A percentile compares a stretch with the other conserved stretches of the same genome.
Evolutionary conservation across 2,888 invertebrate genomes (phyloP).

Genomic region (Tetragonula carbonaria): DNA sequence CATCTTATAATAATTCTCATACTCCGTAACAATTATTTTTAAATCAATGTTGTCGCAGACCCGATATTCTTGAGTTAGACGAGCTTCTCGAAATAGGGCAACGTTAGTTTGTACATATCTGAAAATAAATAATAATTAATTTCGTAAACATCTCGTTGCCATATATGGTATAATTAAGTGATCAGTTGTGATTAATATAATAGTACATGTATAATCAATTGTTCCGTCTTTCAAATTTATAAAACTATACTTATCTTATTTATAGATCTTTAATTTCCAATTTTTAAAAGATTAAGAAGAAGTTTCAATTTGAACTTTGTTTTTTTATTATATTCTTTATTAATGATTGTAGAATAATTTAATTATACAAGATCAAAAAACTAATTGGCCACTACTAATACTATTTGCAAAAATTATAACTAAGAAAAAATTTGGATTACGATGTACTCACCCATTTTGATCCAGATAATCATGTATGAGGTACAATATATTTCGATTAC

Average conservation of each 20-base stretch:
- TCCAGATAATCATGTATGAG: constrained; percentile 88
- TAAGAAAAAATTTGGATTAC: not conserved
- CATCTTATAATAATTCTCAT: constrained; percentile 93
- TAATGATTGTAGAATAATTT: too few relatives aligned
- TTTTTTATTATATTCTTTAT: not conserved
- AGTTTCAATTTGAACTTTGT: not conserved
- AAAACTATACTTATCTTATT: too few relatives aligned
- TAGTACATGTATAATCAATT: too few relatives aligned
- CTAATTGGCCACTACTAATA: fast-evolving
- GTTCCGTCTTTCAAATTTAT: too few relatives aligned
- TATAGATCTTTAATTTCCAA: not conserved
- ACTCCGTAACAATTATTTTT: constrained; percentile 94
- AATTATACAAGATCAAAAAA: too few relatives aligned
- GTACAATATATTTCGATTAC: constrained; percentile 84
- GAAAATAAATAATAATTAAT: constrained; percentile 14
- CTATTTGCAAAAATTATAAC: not conserved
- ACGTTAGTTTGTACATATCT: constrained; percentile 88
- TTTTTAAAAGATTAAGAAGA: not conserved
- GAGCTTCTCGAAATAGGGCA: constrained; percentile 86
- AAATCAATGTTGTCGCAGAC: constrained; percentile 97
- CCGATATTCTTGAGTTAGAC: constrained; percentile 88
- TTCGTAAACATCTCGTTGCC: too few relatives aligned
- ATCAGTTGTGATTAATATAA: too few relatives aligned
- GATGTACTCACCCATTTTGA: constrained; percentile 86
- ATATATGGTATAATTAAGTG: too few relatives aligned